phyloP scores from a whole-genome alignment of 2,888 invertebrate genomes.

The Sepioteuthis lessoniana region DNA sequence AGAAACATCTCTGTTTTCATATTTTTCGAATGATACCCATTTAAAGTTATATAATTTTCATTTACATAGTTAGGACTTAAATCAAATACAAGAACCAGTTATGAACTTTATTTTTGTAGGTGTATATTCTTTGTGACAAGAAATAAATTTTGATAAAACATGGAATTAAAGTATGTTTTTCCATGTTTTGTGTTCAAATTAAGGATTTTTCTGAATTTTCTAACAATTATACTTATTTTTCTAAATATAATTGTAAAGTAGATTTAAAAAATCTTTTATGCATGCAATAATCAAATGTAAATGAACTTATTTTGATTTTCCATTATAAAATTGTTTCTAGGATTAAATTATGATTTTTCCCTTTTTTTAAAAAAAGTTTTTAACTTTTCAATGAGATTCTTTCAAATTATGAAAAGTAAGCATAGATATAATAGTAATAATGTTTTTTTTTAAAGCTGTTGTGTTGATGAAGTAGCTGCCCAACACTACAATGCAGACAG shows the following conservation, averaged over 20 bases:
- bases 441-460: constrained; percentile 81
- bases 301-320: not conserved
- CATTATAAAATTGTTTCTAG: not conserved
- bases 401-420: not conserved
- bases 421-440: not conserved
- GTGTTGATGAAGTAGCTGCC: constrained; percentile 91
- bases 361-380: not conserved
- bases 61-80: not conserved
- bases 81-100: not conserved
- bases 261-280: not conserved
- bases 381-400: not conserved
- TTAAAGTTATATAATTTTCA: not conserved
- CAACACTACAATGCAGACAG: constrained; percentile 89
- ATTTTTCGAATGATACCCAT: not conserved
- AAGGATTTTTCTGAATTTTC: not conserved
- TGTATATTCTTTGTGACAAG: not conserved
- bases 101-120: not conserved
- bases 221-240: not conserved
- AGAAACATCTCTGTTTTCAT: not conserved
- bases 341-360: not conserved
- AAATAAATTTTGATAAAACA: not conserved
- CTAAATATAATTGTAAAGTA: not conserved
- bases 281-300: not conserved
- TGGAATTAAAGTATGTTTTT: not conserved
- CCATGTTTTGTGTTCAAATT: not conserved